Evolutionary conservation across 2,113 vertebrate genomes (phyloP), one percentile per base, ranked within the genome.

Genomic region (Herpetotheres cachinnans): DNA sequence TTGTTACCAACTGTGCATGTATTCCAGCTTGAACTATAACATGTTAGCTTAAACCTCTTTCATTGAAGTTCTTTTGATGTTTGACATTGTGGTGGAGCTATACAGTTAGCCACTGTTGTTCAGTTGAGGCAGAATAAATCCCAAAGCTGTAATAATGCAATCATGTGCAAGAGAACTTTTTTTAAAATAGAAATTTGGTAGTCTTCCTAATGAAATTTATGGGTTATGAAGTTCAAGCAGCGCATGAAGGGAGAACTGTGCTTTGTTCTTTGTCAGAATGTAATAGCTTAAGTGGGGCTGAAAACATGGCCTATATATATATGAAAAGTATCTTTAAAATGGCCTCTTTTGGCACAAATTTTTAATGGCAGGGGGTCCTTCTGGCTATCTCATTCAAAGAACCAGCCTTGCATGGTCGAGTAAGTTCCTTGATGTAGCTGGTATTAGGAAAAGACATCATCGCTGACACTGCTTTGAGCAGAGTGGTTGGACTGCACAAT

Each of bases 271-370:
- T 21, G 34, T 71, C 36, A 50, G 38, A 84, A 67, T 49, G 7
- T 46, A 63, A 62, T 27, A 49, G 6, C 25, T 52, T 40, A 30
- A 1, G 14, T 54, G 0, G 0, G 42, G 8, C 13, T 74, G 36
- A 86, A 89, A 87, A 16, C 9, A 5, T 14, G 6, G 14, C 16
- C n/a, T 71, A 2, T 70, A 54, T 36, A 44, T 6, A 13, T 27
- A 46, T 78, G 38, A 69, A 58, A 91, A 82, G 3, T 6, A 42
- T 22, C 50, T 89, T 62, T 29, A 42, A 25, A 56, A 34, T 13
- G 27, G 13, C 10, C 5, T 63, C 11, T 82, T 91, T 85, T 59
- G 30, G 8, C 11, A 77, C 73, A 30, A 29, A 1, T 18, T 80
- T 76, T 81, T 58, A 73, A 73, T 34, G 29, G 5, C 29, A 86